Percentiles rank a stretch among this genome's conserved stretches.
Conservation (phyloP, 2,797 vertebrate species). For the Vipera latastei region DNA sequence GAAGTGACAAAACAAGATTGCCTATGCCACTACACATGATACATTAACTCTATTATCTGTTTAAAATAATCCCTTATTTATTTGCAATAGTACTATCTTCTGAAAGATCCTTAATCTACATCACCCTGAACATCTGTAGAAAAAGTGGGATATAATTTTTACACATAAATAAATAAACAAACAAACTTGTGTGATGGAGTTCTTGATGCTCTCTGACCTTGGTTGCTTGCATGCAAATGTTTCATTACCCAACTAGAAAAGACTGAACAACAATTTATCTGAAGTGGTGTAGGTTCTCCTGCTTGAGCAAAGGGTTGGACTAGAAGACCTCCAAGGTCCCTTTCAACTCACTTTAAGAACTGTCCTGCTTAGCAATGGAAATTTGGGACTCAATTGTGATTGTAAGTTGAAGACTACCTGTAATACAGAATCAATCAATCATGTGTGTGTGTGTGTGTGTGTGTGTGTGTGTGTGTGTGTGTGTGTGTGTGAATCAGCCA, state of each 20-base stretch:
- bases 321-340: not conserved
- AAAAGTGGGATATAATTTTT: not conserved
- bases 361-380: too few relatives aligned
- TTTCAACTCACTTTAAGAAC: not conserved
- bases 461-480: not conserved
- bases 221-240: not conserved
- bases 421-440: not conserved
- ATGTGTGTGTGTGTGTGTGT: not conserved
- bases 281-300: not conserved
- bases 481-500: not conserved
- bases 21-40: conserved; percentile 54
- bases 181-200: not conserved
- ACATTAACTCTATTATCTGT: conserved; percentile 57
- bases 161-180: not conserved
- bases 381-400: not conserved
- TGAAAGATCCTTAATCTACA: not conserved
- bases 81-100: conserved; percentile 43
- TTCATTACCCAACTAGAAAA: not conserved
- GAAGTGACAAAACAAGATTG: conserved; percentile 60
- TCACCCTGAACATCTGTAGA: not conserved
- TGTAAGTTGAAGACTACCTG: not conserved
- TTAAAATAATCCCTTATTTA: conserved; percentile 46
- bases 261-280: not conserved
- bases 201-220: not conserved
- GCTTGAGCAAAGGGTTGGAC: too few relatives aligned